Conservation (phyloP, 1,140 invertebrate species). For the Hyphantria cunea region DNA sequence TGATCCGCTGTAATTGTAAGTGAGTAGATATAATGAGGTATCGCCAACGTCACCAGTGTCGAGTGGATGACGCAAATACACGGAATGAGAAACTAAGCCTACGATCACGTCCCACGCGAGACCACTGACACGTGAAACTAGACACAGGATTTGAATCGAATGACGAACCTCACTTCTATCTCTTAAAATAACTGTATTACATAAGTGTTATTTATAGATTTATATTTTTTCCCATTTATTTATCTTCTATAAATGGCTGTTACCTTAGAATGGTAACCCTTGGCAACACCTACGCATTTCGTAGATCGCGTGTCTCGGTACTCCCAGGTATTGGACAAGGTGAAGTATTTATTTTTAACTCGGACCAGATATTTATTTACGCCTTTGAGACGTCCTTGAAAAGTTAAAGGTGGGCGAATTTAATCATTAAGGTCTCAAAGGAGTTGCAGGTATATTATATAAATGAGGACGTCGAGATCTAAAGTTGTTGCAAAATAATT, state of each 20-base stretch:
- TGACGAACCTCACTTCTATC: constrained; percentile 17
- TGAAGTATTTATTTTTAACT: constrained; percentile 52
- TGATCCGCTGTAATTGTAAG: constrained; percentile 14
- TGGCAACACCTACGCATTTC: constrained; percentile 54
- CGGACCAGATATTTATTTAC: constrained; percentile 49
- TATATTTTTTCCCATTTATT: constrained; percentile 27
- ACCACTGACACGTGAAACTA: constrained; percentile 47
- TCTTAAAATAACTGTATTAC: constrained; percentile 6
- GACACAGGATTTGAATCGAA: constrained; percentile 43
- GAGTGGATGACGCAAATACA: constrained; percentile 49
- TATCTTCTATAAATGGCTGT: constrained; percentile 49
- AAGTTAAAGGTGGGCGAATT: constrained; percentile 19
- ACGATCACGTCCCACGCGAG: constrained; percentile 48
- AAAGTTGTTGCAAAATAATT: too few species aligned
- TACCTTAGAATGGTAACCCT: constrained; percentile 34
- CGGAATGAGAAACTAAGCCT: constrained; percentile 51
- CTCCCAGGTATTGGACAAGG: constrained; percentile 18
- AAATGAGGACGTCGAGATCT: too few species aligned
- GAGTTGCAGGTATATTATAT: too few species aligned
- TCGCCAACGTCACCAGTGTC: constrained; percentile 38
- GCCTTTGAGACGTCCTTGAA: constrained; percentile 16
- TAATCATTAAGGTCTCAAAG: not conserved
- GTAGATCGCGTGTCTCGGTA: constrained; percentile 36
- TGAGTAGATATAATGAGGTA: constrained; percentile 28
- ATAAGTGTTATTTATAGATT: not conserved